A percentile compares a stretch with the other conserved stretches of the same genome.
Conservation (phyloP, 2,113 vertebrate genomes). For the Pituophis catenifer region DNA sequence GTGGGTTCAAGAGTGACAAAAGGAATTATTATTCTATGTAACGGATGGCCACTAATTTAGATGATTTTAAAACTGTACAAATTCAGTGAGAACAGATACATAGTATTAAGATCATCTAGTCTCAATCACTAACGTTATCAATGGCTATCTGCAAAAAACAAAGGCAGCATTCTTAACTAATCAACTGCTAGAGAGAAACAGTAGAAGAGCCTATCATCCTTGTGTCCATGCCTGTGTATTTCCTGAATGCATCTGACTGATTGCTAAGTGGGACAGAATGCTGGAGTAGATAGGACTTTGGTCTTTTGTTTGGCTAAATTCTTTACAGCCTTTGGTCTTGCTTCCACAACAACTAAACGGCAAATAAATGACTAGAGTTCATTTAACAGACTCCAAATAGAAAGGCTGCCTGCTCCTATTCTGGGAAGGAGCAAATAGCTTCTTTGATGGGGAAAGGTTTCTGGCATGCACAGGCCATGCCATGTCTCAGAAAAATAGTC, state of each 20-base stretch:
- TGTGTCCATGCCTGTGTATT: background rate
- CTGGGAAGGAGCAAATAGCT: slow-evolving; percentile 56
- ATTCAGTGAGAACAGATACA: background rate
- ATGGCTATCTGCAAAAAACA: background rate
- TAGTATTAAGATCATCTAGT: background rate
- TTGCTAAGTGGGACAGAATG: background rate
- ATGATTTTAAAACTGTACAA: background rate
- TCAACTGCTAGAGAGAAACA: background rate
- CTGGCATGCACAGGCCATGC: slow-evolving; percentile 50
- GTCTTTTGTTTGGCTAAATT: slow-evolving; percentile 59
- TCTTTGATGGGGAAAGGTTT: slow-evolving; percentile 52
- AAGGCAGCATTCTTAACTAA: background rate
- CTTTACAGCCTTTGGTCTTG: slow-evolving; percentile 59
- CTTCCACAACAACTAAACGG: slow-evolving; percentile 59
- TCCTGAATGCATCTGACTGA: background rate
- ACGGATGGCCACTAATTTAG: background rate
- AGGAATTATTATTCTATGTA: background rate
- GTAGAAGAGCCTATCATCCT: background rate
- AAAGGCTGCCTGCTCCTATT: slow-evolving; percentile 62
- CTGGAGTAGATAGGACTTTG: background rate
- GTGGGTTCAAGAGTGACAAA: background rate
- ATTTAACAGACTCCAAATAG: slow-evolving; percentile 54
- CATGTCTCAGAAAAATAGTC: slow-evolving; percentile 54
- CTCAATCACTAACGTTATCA: background rate
- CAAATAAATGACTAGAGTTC: slow-evolving; percentile 55